phyloP scores from a whole-genome alignment of 2,113 vertebrate genomes.

The Pterocles burchelli region DNA sequence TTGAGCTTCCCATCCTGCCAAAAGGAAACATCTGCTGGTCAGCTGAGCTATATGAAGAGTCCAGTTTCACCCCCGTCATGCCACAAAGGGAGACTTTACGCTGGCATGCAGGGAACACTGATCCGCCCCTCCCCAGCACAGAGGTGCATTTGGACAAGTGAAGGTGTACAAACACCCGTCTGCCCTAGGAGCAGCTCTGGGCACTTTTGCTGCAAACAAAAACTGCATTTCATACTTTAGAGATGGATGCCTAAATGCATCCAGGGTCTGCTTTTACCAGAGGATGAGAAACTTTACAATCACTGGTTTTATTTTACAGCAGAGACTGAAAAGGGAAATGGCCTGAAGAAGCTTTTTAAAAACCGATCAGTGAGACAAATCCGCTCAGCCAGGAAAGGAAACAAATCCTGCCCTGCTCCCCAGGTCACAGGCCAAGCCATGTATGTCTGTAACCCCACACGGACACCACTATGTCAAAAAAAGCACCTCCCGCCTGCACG shows the following conservation, averaged over 20 bases:
- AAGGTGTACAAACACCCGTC: accelerated
- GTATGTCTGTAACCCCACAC: accelerated
- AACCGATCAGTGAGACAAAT: background rate
- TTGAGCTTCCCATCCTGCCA: constrained; percentile 71
- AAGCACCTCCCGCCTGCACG: too few relatives aligned
- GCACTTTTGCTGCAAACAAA: accelerated
- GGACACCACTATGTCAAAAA: background rate
- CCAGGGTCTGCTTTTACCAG: background rate
- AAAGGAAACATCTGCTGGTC: constrained; percentile 19
- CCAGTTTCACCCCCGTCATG: background rate
- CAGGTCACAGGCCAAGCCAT: background rate
- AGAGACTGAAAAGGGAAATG: accelerated
- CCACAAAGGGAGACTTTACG: background rate
- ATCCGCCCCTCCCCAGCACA: background rate
- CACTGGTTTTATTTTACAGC: background rate
- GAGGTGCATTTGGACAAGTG: accelerated
- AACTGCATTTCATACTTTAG: background rate
- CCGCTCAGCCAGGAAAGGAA: background rate
- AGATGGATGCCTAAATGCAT: accelerated
- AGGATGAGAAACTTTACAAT: background rate
- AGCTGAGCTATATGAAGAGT: background rate
- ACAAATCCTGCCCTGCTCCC: background rate
- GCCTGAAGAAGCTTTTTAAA: background rate
- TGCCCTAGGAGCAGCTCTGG: background rate
- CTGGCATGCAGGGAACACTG: accelerated